Conservation (phyloP, 2,888 invertebrate genomes). For the Beris chalybata region DNA sequence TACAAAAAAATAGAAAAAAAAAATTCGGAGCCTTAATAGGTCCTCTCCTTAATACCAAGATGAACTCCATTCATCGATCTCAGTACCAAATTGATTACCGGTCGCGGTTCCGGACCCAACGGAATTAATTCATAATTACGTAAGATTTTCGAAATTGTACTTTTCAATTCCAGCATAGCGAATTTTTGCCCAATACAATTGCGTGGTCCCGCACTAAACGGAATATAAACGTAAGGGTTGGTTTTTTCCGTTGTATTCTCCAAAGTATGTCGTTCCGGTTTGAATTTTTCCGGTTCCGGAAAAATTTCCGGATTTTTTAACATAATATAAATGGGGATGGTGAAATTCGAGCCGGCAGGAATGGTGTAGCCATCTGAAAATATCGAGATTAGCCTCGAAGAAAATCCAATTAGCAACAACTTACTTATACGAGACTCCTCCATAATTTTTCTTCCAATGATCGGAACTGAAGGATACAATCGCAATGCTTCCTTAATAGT, state of each 20-base stretch:
- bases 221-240: conserved; percentile 47
- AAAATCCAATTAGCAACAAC: conserved; percentile 38
- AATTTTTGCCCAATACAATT: conserved; percentile 56
- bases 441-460: conserved; percentile 61
- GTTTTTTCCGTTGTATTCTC: conserved; percentile 51
- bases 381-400: background rate
- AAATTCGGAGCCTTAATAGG: background rate
- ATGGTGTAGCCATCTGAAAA: conserved; percentile 44
- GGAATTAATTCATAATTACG: conserved; percentile 48
- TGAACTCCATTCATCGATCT: conserved; percentile 48
- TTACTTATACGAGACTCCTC: conserved; percentile 61
- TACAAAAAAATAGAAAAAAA: too few species aligned
- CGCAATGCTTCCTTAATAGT: conserved; percentile 69
- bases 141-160: conserved; percentile 47
- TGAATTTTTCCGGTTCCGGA: conserved; percentile 47
- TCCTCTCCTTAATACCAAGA: conserved; percentile 44
- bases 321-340: conserved; percentile 49
- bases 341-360: conserved; percentile 48
- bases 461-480: conserved; percentile 67
- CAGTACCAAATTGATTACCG: conserved; percentile 46
- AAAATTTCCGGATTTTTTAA: conserved; percentile 47
- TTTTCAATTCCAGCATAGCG: conserved; percentile 49
- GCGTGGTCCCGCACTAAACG: conserved; percentile 58
- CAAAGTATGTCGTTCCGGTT: conserved; percentile 52
- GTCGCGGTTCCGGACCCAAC: conserved; percentile 45